Evolutionary conservation across 2,797 vertebrate species (phyloP), one percentile per base, ranked within the genome.

Genomic region (Platyrinchus mystaceus): DNA sequence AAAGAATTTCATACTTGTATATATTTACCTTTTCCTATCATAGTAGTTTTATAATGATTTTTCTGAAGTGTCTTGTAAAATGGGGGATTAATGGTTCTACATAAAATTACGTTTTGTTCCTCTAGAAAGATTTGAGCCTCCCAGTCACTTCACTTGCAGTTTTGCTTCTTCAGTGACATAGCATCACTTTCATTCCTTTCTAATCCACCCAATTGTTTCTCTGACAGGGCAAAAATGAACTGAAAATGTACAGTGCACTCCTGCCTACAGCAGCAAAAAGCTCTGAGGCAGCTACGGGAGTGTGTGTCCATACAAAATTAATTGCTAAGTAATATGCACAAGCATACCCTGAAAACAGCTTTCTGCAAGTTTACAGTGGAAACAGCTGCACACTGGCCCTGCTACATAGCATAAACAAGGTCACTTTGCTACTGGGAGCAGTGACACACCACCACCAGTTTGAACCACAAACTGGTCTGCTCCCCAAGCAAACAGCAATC

Each of bases 341-440:
- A 55, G 87, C 93, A 96, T 80, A 87, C 41, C 49, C 78, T 55
- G 74, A 87, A 68, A 93, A 8, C n/a, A 89, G 64, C 58, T 74
- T 89, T 89, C 82, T 80, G 18, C 5, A 59, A 89, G 56, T 77
- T 96, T 94, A 77, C 75, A 94, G 56, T 80, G 53, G 34, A 77
- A 96, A 90, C 81, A 92, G 52, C 49, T 82, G 44, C 80, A 28
- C 2, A 14, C 41, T 64, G 71, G 88, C 49, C 64, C 56, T 64
- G 64, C 41, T 53, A 89, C 47, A 36, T 0, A 9, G 24, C 56
- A 58, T 15, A 83, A 87, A 95, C 89, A 92, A 92, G 81, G 92
- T 95, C 92, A 93, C 47, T 90, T 17, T 32, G 27, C 49, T 90
- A 10, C 56, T 53, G 46, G 58, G 68, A 93, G 75, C 63, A 68